These are phyloP conservation scores for Drosophila affinis DNA, from an alignment of 2,888 invertebrate genomes.

Conservation along the genomic window DNA sequence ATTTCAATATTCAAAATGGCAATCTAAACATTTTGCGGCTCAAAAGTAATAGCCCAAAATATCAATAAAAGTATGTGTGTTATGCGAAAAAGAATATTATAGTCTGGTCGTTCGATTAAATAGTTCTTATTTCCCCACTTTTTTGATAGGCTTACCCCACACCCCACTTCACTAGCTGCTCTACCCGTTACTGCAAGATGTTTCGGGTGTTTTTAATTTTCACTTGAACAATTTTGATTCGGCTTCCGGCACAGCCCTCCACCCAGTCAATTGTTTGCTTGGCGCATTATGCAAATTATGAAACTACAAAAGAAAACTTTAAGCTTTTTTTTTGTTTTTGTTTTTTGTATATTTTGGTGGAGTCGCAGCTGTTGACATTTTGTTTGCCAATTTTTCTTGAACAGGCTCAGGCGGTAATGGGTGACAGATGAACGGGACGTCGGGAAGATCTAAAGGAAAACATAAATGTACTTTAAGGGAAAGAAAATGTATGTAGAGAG, in stretches of 20 bases:
- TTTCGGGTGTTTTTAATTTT: constrained; percentile 46
- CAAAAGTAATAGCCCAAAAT: too few relatives aligned
- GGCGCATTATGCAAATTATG: constrained; percentile 69
- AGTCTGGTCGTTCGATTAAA: neutral
- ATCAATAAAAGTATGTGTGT: too few relatives aligned
- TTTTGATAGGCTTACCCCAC: neutral
- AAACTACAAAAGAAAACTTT: constrained; percentile 56
- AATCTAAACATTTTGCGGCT: too few relatives aligned
- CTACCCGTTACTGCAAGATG: constrained; percentile 18
- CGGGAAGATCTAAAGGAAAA: neutral
- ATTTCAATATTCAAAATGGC: too few relatives aligned
- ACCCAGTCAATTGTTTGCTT: constrained; percentile 53
- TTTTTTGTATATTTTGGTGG: constrained; percentile 10
- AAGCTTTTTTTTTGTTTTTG: constrained; percentile 11
- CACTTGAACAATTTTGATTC: constrained; percentile 29
- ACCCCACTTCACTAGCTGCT: constrained; percentile 10
- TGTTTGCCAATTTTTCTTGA: constrained; percentile 21
- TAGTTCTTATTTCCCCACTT: neutral
- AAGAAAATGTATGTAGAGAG: neutral
- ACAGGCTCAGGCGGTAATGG: constrained; percentile 1
- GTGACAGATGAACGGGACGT: neutral
- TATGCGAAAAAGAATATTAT: neutral
- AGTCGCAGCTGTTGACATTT: constrained; percentile 39
- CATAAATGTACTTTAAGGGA: neutral
- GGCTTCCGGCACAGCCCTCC: neutral